phyloP scores from a whole-genome alignment of 2,888 invertebrate species.

The Diplolepis rosae region DNA sequence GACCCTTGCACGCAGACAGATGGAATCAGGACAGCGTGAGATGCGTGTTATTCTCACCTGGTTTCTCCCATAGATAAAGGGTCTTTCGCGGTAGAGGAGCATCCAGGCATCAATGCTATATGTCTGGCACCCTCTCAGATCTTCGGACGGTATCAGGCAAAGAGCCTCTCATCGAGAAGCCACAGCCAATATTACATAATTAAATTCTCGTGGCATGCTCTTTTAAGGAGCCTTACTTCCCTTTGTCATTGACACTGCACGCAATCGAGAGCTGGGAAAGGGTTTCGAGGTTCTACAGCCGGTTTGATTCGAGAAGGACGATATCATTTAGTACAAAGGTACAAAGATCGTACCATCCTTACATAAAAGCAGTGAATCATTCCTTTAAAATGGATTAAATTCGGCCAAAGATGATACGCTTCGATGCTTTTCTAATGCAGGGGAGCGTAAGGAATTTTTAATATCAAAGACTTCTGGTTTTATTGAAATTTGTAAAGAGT shows the following conservation, averaged over 20 bases:
- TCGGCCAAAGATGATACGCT: background rate
- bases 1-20: slow-evolving; percentile 54
- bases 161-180: slow-evolving; percentile 42
- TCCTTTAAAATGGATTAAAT: background rate
- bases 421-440: background rate
- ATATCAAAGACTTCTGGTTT: background rate
- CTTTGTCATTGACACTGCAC: slow-evolving; percentile 58
- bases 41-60: slow-evolving; percentile 67
- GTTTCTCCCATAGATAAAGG: slow-evolving; percentile 59
- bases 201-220: slow-evolving; percentile 60
- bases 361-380: background rate
- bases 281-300: slow-evolving; percentile 50
- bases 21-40: slow-evolving; percentile 67
- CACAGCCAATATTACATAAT: slow-evolving; percentile 65
- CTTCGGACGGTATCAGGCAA: slow-evolving; percentile 28
- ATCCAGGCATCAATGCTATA: slow-evolving; percentile 19
- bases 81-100: slow-evolving; percentile 37
- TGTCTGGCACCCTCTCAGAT: slow-evolving; percentile 2
- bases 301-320: slow-evolving; percentile 36
- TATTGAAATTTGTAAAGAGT: background rate
- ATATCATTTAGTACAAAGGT: slow-evolving; percentile 37
- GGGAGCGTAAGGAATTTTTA: background rate
- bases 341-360: background rate
- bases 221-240: slow-evolving; percentile 57
- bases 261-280: slow-evolving; percentile 50